Base-by-base conservation (phyloP, 2,797 vertebrate genomes). In the Streptopelia turtur region DNA sequence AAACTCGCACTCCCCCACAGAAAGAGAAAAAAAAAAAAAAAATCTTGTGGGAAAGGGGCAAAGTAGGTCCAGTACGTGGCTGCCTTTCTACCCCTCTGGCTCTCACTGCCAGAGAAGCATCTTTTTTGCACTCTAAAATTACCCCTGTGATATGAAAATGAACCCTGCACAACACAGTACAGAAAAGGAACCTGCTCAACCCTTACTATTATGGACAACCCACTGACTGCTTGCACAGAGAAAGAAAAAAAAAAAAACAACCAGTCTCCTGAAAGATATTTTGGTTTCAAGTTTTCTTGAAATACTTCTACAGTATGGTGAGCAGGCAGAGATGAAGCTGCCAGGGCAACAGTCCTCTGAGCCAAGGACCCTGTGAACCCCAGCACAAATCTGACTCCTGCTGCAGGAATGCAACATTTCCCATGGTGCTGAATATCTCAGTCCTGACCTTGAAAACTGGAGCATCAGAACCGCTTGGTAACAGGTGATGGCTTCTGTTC, bases 21-120 rank as follows among this genome's bases (percentile, higher is more conserved):
- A 63, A 86, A 83, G n/a, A 17, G 35, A 53, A 52, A 35, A 35
- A 56, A 85, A 35, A 56, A 85, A 49, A 39, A 56, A 76, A 61
- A 39, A 5, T 81, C 35, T 61, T 82, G 81, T 92, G 56, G 91
- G 43, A 96, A 83, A 21, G 57, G 88, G 72, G 61, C 50, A 84
- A 83, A 90, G 83, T 83, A 89, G 84, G 92, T 94, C 84, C 57
- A 74, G 68, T 74, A 85, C 65, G 87, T 90, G 59, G 59, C 74
- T 94, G 94, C 76, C 37, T 91, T 95, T 90, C 87, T 82, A 94
- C 85, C 59, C 43, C 83, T 91, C 43, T 5, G 84, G n/a, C 83
- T 95, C 90, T 87, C 93, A 94, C 83, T 94, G 96, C 33, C 89
- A 95, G 30, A 85, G 30, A 94, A 95, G 87, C 87, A 93, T 89